A percentile compares a stretch with the other conserved stretches of the same genome.
Evolutionary conservation across 2,113 vertebrate genomes (phyloP).

Genomic region (Circaetus cinerascens): DNA sequence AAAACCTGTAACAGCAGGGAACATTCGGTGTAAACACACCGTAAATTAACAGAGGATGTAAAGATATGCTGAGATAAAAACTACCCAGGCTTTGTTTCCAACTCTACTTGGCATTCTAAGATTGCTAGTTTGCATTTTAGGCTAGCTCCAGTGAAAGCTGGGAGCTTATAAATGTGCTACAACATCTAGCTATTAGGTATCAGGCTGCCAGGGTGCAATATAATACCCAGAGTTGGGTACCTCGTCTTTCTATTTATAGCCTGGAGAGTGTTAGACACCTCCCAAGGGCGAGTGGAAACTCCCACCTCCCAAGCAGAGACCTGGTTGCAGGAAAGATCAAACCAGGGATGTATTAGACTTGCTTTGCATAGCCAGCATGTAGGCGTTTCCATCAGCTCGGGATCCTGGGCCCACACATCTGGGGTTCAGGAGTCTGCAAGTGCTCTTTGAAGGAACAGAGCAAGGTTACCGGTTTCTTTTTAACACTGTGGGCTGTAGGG

Average conservation of each 20-base stretch:
- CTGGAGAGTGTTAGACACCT: not conserved
- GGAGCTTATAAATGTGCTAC: not conserved
- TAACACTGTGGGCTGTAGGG: not conserved
- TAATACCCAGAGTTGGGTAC: not conserved
- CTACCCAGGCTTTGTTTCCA: not conserved
- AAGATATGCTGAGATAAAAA: not conserved
- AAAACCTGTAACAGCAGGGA: not conserved
- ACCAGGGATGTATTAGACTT: not conserved
- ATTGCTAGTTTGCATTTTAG: conserved; percentile 3
- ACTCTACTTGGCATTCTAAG: not conserved
- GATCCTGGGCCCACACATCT: not conserved
- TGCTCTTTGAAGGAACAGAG: not conserved
- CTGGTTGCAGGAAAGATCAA: not conserved
- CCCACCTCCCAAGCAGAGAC: not conserved
- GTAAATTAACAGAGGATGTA: not conserved
- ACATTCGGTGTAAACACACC: fast-evolving
- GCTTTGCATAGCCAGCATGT: not conserved
- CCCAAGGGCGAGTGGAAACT: not conserved
- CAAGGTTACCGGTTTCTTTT: not conserved
- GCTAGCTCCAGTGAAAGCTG: not conserved
- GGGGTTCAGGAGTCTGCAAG: not conserved
- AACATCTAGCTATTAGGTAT: not conserved
- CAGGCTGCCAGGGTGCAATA: conserved; percentile 16
- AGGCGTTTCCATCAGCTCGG: not conserved
- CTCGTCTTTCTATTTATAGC: not conserved